phyloP scores from a whole-genome alignment of 1,140 invertebrate species.

The Carposina sasakii region DNA sequence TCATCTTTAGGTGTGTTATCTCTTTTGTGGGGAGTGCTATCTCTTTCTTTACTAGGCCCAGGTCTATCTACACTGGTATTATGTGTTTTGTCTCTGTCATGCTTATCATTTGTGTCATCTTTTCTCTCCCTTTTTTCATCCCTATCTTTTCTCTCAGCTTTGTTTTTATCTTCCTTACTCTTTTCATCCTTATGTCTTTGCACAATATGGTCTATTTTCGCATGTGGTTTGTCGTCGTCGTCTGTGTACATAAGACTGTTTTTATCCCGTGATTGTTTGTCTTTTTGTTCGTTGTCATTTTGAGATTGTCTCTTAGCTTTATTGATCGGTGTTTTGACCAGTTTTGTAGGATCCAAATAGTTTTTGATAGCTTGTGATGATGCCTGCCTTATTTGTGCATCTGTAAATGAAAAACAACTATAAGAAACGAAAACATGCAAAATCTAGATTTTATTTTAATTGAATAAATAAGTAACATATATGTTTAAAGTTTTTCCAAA shows the following conservation, averaged over 20 bases:
- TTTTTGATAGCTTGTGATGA: constrained; percentile 51
- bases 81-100: no score
- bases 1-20: no score
- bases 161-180: constrained; percentile 4
- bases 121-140: constrained; percentile 10
- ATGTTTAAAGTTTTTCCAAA: no score
- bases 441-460: no score
- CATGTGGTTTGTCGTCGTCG: constrained; percentile 68
- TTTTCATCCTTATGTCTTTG: constrained; percentile 64
- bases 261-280: constrained; percentile 8
- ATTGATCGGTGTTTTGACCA: constrained; percentile 45
- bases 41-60: no score
- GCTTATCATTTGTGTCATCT: no score
- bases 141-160: constrained; percentile 15
- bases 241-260: constrained; percentile 66
- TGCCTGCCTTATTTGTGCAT: constrained; percentile 58
- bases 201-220: constrained; percentile 71
- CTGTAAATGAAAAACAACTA: constrained; percentile 29
- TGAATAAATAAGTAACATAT: no score
- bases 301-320: constrained; percentile 14
- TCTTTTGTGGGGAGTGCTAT: no score
- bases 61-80: no score
- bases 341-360: constrained; percentile 40
- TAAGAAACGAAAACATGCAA: no score
- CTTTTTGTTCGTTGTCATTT: no score